phyloP scores from a whole-genome alignment of 2,113 vertebrate species.

The Percopsis transmontana region DNA sequence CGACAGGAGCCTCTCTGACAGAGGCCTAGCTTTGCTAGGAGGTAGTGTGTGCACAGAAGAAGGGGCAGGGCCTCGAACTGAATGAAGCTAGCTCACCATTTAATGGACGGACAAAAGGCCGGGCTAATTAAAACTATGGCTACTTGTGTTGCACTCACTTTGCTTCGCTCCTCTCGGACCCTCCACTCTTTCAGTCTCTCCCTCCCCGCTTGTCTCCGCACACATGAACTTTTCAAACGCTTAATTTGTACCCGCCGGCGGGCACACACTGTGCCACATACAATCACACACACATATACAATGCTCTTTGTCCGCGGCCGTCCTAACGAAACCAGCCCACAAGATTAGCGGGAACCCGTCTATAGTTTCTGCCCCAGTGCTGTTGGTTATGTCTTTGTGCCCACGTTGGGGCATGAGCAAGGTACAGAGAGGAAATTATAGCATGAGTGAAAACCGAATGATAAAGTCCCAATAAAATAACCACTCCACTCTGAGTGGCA shows the following conservation, averaged over 20 bases:
- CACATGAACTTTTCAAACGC: slow-evolving; percentile 35
- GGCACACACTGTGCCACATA: slow-evolving; percentile 26
- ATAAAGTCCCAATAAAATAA: slow-evolving; percentile 50
- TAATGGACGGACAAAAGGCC: slow-evolving; percentile 55
- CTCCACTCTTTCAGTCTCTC: slow-evolving; percentile 38
- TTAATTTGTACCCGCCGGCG: slow-evolving; percentile 35
- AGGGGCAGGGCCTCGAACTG: slow-evolving; percentile 34
- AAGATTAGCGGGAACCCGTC: slow-evolving; percentile 17
- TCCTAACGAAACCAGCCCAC: slow-evolving; percentile 14
- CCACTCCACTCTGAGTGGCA: slow-evolving; percentile 38
- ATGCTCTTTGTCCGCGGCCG: slow-evolving; percentile 26
- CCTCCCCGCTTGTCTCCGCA: slow-evolving; percentile 28
- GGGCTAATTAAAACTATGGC: slow-evolving; percentile 67
- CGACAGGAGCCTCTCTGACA: slow-evolving; percentile 33
- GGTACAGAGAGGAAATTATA: slow-evolving; percentile 40
- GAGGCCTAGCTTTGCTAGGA: slow-evolving; percentile 15
- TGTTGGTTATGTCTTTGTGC: neutral
- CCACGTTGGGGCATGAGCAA: slow-evolving; percentile 15
- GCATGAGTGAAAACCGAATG: slow-evolving; percentile 53
- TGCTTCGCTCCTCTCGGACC: slow-evolving; percentile 24
- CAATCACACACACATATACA: slow-evolving; percentile 27
- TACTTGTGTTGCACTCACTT: slow-evolving; percentile 54
- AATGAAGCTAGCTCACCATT: slow-evolving; percentile 64
- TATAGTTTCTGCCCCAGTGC: slow-evolving; percentile 10
- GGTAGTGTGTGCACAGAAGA: slow-evolving; percentile 18